A percentile compares a stretch with the other conserved stretches of the same genome.
Conservation (phyloP, 2,888 invertebrate species). For the Rhagonycha fulva region DNA sequence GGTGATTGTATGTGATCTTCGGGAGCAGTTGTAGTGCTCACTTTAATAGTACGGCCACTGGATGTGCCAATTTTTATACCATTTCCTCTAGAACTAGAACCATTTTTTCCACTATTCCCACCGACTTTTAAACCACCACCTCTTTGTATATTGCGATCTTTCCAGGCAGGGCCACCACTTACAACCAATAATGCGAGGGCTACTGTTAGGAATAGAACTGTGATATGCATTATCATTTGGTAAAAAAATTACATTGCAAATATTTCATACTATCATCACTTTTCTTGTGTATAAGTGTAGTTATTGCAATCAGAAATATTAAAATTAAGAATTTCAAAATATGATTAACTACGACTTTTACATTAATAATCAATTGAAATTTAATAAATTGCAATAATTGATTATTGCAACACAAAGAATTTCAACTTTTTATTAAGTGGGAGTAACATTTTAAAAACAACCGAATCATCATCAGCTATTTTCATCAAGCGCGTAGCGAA, state of each 20-base stretch:
- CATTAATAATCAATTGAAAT: neutral
- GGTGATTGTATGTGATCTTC: conserved; percentile 48
- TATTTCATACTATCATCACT: neutral
- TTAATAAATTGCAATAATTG: neutral
- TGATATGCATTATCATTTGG: conserved; percentile 44
- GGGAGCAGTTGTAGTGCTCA: conserved; percentile 36
- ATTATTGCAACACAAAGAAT: neutral
- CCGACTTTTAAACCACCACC: conserved; percentile 52
- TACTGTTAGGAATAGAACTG: conserved; percentile 48
- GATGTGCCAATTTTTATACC: conserved; percentile 50
- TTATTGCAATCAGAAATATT: neutral
- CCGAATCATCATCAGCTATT: conserved; percentile 18
- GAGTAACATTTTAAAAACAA: conserved; percentile 32
- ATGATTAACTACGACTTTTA: neutral
- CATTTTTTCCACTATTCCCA: conserved; percentile 44
- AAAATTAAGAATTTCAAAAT: neutral
- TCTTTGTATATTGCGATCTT: conserved; percentile 48
- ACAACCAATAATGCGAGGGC: conserved; percentile 50
- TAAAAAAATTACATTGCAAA: neutral
- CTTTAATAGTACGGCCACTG: conserved; percentile 38
- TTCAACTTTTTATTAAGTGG: conserved; percentile 24
- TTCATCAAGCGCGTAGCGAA: conserved; percentile 36
- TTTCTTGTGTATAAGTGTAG: neutral
- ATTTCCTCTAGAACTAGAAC: conserved; percentile 46
- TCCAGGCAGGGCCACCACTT: conserved; percentile 54